Evolutionary conservation across 1,140 invertebrate genomes (phyloP), one percentile per base, ranked within the genome.

Genomic region (Antheraea pernyi): DNA sequence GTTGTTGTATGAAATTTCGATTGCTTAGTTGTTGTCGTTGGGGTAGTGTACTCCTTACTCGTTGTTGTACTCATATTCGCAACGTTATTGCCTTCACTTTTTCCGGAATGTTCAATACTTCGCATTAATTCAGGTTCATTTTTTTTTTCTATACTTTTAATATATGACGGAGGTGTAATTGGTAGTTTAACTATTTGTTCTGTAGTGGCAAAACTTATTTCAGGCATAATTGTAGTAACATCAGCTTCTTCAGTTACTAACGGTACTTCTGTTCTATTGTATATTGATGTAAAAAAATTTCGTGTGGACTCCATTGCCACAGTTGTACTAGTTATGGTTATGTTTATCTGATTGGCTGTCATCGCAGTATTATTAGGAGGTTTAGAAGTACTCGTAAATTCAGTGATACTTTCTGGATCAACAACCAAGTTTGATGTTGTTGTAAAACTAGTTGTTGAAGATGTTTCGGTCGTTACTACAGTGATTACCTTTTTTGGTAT

Each of bases 401-500:
- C 36, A 42, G 62, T 60, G 36, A 62, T 68, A 0, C 7, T 22
- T 42, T 65, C 64, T 10, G 46, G 13, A 53, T 13, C 10, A 5
- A 6, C 46, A 6, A 13, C 13, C 9, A 53, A 2, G 0, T 53
- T 53, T n/a, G 13, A 16, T 53, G 46, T 53, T 53, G 4, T 13
- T 53, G 16, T 67, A 58, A 46, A 36, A 37, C 48, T 36, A 13
- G 48, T 13, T 63, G 42, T 60, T 0, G 60, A 13, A 10, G 19
- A 3, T 6, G 19, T 61, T 61, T 30, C n/a, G 2, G 60, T 61
- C 22, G 60, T 61, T 61, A 53, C 48, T 19, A 7, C 53, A 60
- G 30, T 37, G 30, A 53, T 73, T n/a, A 39, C 46, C 22, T 46
- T 48, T 65, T 37, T 68, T 19, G 68, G 39, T 18, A 6, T 46